These are phyloP conservation scores for Larimichthys crocea DNA, from an alignment of 2,113 vertebrate genomes.

Conservation along the genomic window DNA sequence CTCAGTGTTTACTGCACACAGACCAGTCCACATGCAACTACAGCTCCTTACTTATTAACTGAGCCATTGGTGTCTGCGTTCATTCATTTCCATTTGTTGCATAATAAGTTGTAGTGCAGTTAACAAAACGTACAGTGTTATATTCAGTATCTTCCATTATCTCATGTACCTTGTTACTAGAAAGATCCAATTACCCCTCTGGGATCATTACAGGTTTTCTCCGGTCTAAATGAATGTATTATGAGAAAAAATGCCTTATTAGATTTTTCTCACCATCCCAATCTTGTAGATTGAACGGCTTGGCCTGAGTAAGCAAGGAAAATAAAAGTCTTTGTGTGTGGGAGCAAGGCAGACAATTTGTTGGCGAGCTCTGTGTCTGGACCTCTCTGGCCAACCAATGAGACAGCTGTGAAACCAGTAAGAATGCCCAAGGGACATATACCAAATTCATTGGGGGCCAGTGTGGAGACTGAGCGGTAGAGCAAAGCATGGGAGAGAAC, in stretches of 20 bases:
- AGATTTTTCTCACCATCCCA: slow-evolving; percentile 11
- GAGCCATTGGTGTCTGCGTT: neutral
- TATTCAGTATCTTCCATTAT: slow-evolving; percentile 8
- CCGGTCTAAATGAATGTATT: slow-evolving; percentile 35
- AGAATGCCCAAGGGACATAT: slow-evolving; percentile 34
- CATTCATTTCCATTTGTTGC: neutral
- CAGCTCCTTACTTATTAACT: neutral
- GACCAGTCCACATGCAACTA: slow-evolving; percentile 9
- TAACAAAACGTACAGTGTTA: neutral
- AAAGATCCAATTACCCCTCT: slow-evolving; percentile 7
- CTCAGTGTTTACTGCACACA: neutral
- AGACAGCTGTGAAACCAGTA: slow-evolving; percentile 39
- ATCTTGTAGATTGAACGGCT: slow-evolving; percentile 6
- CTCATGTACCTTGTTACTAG: neutral
- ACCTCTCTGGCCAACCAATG: neutral
- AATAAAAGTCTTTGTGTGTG: slow-evolving; percentile 52
- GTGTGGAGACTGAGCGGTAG: neutral
- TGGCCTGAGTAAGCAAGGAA: slow-evolving; percentile 14
- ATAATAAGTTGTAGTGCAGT: neutral
- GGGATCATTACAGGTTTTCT: slow-evolving; percentile 13
- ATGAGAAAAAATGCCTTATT: slow-evolving; percentile 19
- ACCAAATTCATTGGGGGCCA: slow-evolving; percentile 25
- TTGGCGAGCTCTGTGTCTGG: slow-evolving; percentile 24
- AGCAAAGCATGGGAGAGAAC: slow-evolving; percentile 7
- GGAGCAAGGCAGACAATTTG: slow-evolving; percentile 32